These are phyloP conservation scores for Leuciscus waleckii DNA, from an alignment of 2,797 vertebrate genomes.

Conservation along the genomic window DNA sequence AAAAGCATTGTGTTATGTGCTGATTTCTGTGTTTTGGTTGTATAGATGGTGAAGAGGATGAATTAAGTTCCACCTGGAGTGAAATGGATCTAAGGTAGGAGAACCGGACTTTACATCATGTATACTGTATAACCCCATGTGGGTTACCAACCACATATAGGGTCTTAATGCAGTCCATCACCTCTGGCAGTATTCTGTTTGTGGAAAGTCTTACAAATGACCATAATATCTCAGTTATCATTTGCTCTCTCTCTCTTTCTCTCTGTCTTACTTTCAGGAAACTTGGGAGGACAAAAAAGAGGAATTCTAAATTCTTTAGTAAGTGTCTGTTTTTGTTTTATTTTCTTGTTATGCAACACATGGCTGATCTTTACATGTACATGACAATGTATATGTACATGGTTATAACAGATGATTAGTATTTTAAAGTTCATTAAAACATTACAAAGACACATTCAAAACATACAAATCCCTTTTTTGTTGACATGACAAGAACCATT, in stretches of 20 bases:
- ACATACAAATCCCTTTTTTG: neutral
- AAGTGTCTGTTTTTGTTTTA: conserved; percentile 62
- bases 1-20: neutral
- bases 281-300: conserved; percentile 66
- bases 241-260: neutral
- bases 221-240: neutral
- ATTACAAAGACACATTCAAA: neutral
- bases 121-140: neutral
- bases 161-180: neutral
- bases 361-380: neutral
- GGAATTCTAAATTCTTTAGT: conserved; percentile 80
- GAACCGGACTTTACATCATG: conserved; percentile 14
- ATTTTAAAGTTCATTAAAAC: neutral
- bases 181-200: neutral
- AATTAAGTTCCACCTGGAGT: conserved; percentile 68
- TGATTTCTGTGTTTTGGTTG: conserved; percentile 57
- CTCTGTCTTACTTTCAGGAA: conserved; percentile 61
- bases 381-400: neutral
- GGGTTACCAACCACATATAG: neutral
- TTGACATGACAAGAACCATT: neutral
- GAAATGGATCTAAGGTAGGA: conserved; percentile 77
- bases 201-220: neutral
- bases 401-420: neutral
- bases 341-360: neutral
- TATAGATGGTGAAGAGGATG: conserved; percentile 75